Evolutionary conservation across 2,797 vertebrate species (phyloP), one percentile per base, ranked within the genome.

Genomic region (Sebastes oblongus): DNA sequence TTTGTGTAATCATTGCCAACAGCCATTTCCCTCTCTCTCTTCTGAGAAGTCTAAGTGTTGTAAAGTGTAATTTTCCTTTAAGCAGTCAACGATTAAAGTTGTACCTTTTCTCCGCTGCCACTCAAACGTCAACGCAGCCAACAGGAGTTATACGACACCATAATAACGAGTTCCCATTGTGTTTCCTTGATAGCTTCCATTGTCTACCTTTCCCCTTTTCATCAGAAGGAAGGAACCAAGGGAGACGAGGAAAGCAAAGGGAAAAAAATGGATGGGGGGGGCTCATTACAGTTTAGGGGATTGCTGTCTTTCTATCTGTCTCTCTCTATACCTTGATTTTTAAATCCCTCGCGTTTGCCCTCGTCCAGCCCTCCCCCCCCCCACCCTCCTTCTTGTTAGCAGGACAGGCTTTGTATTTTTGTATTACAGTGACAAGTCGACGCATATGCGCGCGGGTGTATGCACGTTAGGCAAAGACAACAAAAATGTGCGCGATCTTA

Each of bases 371-470:
- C 16, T 18, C 34, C 36, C 36, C 67, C 2, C 16, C 24, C 34
- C 36, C 36, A n/a, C n/a, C n/a, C n/a, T n/a, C n/a, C 36, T 66
- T 83, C 86, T 83, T 90, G 87, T 92, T 89, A 91, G 86, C 82
- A 77, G 87, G 82, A 89, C 86, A 83, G 77, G 67, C 84, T 88
- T 91, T 91, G 80, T 90, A 88, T 88, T 89, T 88, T 91, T 91
- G 80, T 90, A 88, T 88, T 89, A 86, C 61, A 64, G 65, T 88
- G 88, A 89, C 89, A 91, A 76, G 81, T 65, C 4, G 29, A 78
- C 77, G 81, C 62, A 72, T 70, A 69, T 71, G 78, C 68, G 71
- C 5, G 14, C 4, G 36, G 42, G 34, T 72, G 58, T 78, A 42
- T 79, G 75, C 68, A 55, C 75, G 56, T 66, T 32, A 13, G 77